Base-by-base conservation (phyloP, 2,888 invertebrate species). In the Junonia oenone region DNA sequence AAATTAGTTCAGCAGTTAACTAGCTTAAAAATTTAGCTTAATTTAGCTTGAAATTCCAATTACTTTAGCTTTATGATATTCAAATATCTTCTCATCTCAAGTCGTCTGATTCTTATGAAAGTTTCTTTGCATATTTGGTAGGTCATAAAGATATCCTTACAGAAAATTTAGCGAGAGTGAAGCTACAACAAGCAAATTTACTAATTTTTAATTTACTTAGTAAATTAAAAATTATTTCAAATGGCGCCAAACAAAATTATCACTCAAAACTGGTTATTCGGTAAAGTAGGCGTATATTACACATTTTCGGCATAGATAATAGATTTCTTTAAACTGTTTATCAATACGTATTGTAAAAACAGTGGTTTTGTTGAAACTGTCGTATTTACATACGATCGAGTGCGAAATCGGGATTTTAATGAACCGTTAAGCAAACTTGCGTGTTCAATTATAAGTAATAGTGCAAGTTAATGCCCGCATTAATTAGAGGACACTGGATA, bases 401-500 rank as follows among this genome's bases (percentile, higher is more conserved):
- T 43, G 3, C 13, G 43, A 43, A 43, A 22, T 22, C 13, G 43
- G 6, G 6, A n/a, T 29, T 49, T 27, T 31, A 29, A 17, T n/a
- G 6, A 37, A 29, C 31, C 38, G 38, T 27, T 38, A 40, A 47
- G 46, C 52, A 43, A 50, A 53, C 22, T 46, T 45, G 19, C 38
- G 19, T 22, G 33, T 19, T 17, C 33, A 33, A 57, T 55, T 61
- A 56, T 35, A 55, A 58, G 47, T 54, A 50, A 55, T 59, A 52
- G 54, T 26, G 47, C 55, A 65, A 66, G 64, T 67, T 66, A 66
- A 55, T 62, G 67, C 56, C 64, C 64, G 68, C 60, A 69, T 72
- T 72, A 73, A 74, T 75, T 74, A 74, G 68, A 71, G 68, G 69
- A 71, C 70, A 67, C 58, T 50, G 66, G 61, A 53, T 56, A 62